Evolutionary conservation across 2,888 invertebrate species (phyloP).

Genomic region (Cantharis rufa): DNA sequence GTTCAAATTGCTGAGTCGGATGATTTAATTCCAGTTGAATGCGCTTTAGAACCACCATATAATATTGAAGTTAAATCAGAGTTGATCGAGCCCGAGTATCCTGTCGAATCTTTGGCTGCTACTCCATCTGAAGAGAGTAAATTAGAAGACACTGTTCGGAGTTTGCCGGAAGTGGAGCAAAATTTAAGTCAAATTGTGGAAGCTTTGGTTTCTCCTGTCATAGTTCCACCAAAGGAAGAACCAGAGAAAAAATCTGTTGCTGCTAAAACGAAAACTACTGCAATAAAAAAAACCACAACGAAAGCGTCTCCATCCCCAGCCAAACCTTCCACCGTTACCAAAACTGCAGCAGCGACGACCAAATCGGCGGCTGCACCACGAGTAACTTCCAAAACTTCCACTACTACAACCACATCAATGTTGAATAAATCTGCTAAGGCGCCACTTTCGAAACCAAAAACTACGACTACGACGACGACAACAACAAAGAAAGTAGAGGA

Average conservation of each 20-base stretch:
- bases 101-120: conserved; percentile 41
- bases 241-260: conserved; percentile 40
- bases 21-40: neutral
- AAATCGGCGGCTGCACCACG: conserved; percentile 19
- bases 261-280: conserved; percentile 30
- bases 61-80: conserved; percentile 38
- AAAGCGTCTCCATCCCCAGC: neutral
- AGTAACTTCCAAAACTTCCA: conserved; percentile 32
- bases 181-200: neutral
- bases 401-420: conserved; percentile 4
- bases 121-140: conserved; percentile 46
- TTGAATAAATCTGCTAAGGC: conserved; percentile 23
- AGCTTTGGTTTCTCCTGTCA: conserved; percentile 8
- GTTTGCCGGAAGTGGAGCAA: conserved; percentile 16
- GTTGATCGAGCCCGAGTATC: conserved; percentile 45
- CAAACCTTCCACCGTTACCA: neutral
- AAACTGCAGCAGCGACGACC: neutral
- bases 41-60: neutral
- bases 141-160: conserved; percentile 31
- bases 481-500: conserved; percentile 48
- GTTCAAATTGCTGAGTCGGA: neutral
- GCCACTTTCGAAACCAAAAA: conserved; percentile 29
- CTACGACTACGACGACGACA: conserved; percentile 31
- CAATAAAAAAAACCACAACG: conserved; percentile 22
- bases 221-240: conserved; percentile 25